A percentile compares a stretch with the other conserved stretches of the same genome.
phyloP scores from a whole-genome alignment of 1,140 invertebrate species.

The Atta texana region DNA sequence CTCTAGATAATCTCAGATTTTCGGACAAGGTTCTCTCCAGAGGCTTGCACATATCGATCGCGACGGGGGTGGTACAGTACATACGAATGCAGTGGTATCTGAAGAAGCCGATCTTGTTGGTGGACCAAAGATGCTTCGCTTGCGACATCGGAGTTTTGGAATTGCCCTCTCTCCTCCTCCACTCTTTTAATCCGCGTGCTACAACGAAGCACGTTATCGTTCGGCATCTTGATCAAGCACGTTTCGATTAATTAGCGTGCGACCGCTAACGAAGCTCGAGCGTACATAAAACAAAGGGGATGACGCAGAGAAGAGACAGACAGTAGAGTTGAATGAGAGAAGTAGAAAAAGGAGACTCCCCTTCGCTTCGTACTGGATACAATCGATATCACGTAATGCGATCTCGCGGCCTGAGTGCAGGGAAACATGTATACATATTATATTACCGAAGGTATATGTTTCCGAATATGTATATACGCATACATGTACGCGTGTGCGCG shows the following conservation, averaged over 20 bases:
- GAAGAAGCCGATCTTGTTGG: constrained; percentile 41
- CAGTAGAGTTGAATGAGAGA: background rate
- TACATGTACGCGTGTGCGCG: background rate
- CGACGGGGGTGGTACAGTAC: background rate
- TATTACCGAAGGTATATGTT: constrained; percentile 39
- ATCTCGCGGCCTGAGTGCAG: constrained; percentile 68
- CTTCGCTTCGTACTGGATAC: constrained; percentile 29
- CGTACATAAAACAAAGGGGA: constrained; percentile 16
- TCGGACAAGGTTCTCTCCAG: background rate
- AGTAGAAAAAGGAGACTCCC: constrained; percentile 32
- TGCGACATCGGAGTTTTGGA: constrained; percentile 56
- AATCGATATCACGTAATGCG: constrained; percentile 78
- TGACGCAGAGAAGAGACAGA: background rate
- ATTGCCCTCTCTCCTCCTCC: background rate
- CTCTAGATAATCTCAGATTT: constrained; percentile 31
- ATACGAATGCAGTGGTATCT: constrained; percentile 49
- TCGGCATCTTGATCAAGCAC: constrained; percentile 69
- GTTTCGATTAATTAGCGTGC: constrained; percentile 78
- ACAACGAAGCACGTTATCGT: constrained; percentile 52
- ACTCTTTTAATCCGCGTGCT: background rate
- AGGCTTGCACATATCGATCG: constrained; percentile 4
- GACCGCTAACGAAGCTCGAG: constrained; percentile 75
- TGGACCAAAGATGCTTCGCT: constrained; percentile 43
- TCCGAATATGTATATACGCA: background rate
- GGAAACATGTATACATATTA: constrained; percentile 71